Evolutionary conservation across 2,113 vertebrate species (phyloP), one percentile per base, ranked within the genome.

Genomic region (Microcebus jonahi): DNA sequence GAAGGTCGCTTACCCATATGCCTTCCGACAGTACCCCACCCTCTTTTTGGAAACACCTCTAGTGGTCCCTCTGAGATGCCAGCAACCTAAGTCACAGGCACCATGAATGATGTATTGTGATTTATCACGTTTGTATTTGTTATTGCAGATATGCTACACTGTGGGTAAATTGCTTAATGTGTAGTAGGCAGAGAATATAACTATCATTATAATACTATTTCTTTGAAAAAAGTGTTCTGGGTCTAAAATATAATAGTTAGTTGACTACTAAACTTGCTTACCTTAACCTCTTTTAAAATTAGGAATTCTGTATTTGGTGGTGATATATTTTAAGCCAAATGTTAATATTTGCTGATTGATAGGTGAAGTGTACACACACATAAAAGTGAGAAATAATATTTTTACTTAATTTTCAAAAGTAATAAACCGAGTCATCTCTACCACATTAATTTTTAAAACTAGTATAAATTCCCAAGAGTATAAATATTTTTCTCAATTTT

Each of bases 401-500:
- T 91, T 55, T 12, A 71, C 45, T 86, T 71, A 81, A 75, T 87
- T 95, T 96, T 94, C 10, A n/a, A 75, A 96, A 88, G 36, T 80
- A 75, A 21, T 39, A 55, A 82, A n/a, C 61, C 39, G 42, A 68
- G 29, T 71, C 48, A 75, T 83, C 39, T 63, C 90, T 92, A 79
- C 39, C 81, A 65, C 70, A 53, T 18, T 80, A 50, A 67, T 91
- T 87, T 88, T 53, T 13, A 80, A 84, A 90, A 31, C 29, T 70
- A 81, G 39, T 34, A 68, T 85, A 82, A 76, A 36, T 84, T 83
- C 36, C 63, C 45, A 70, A 82, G 80, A 88, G 10, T 71, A 65
- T 65, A 92, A 90, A 87, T 94, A 94, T 12, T 90, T 93, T 82
- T 88, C 68, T 91, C 27, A 59, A 8, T 91, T 96, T 96, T 76